Conservation (phyloP, 2,888 invertebrate genomes). For the Luperina testacea region DNA sequence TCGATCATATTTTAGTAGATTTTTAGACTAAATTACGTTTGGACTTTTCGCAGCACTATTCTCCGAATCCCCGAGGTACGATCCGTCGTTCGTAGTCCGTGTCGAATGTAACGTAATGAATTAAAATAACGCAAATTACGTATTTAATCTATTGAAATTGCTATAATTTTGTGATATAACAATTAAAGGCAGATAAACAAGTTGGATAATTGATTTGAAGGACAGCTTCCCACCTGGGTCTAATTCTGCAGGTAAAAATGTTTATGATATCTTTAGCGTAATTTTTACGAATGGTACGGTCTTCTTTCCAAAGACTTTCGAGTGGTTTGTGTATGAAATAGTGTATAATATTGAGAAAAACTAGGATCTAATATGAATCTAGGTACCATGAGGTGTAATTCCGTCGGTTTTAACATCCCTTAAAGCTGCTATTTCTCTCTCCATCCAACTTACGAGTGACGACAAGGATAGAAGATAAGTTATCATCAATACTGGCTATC, state of each 20-base stretch:
- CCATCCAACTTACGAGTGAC: slow-evolving; percentile 29
- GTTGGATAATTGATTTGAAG: slow-evolving; percentile 32
- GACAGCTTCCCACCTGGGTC: slow-evolving; percentile 42
- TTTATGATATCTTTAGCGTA: slow-evolving; percentile 29
- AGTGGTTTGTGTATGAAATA: slow-evolving; percentile 12
- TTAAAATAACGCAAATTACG: slow-evolving; percentile 35
- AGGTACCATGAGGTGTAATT: slow-evolving; percentile 54
- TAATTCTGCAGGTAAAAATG: slow-evolving; percentile 50
- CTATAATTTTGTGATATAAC: slow-evolving; percentile 21
- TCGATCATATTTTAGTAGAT: slow-evolving; percentile 39
- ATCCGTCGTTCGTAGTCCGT: slow-evolving; percentile 22
- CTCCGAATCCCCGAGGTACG: slow-evolving; percentile 40
- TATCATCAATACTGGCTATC: slow-evolving; percentile 31
- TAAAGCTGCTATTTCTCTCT: slow-evolving; percentile 34
- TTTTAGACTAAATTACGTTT: not conserved
- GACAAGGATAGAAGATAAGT: slow-evolving; percentile 52
- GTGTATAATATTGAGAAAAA: not conserved
- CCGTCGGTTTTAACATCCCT: slow-evolving; percentile 31
- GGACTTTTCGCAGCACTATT: slow-evolving; percentile 49
- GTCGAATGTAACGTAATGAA: slow-evolving; percentile 33
- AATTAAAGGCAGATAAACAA: slow-evolving; percentile 2
- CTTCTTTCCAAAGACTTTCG: not conserved
- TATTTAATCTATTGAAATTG: slow-evolving; percentile 26
- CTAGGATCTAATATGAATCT: slow-evolving; percentile 21
- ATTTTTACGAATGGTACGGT: slow-evolving; percentile 3